A percentile compares a stretch with the other conserved stretches of the same genome.
Evolutionary conservation across 1,140 invertebrate genomes (phyloP).

Genomic region (Drosophila chauvacae): DNA sequence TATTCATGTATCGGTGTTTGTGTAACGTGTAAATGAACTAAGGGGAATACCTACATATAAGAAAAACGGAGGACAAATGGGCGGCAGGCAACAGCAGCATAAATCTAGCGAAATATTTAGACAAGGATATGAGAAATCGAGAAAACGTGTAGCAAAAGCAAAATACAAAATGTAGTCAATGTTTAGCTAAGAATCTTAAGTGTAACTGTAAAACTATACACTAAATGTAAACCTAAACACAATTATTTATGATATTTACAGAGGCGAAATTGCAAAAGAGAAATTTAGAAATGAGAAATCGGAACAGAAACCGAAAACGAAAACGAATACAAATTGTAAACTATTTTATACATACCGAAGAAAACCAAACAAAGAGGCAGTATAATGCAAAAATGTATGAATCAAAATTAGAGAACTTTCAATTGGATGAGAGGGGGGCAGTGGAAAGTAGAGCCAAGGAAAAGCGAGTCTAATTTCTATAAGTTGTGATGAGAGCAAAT

Average conservation of each 20-base stretch:
- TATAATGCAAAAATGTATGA: conserved; percentile 25
- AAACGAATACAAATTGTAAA: conserved; percentile 73
- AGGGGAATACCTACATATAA: conserved; percentile 20
- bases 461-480: conserved; percentile 74
- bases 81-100: conserved; percentile 20
- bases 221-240: conserved; percentile 76
- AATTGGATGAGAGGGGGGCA: conserved; percentile 22
- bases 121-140: conserved; percentile 47
- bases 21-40: conserved; percentile 52
- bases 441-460: conserved; percentile 1
- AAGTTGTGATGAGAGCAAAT: conserved; percentile 75
- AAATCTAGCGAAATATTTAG: conserved; percentile 75
- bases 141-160: conserved; percentile 74
- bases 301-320: conserved; percentile 19
- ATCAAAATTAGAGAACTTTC: conserved; percentile 60
- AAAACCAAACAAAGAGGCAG: conserved; percentile 28
- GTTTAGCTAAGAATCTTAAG: conserved; percentile 76
- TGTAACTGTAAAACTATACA: conserved; percentile 79
- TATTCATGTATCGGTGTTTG: conserved; percentile 52
- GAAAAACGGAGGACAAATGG: conserved; percentile 17
- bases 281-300: conserved; percentile 9
- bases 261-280: conserved; percentile 26
- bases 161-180: conserved; percentile 79
- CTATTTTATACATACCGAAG: conserved; percentile 76
- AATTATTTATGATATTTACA: conserved; percentile 81